Evolutionary conservation across 2,113 vertebrate genomes (phyloP), one percentile per base, ranked within the genome.

Genomic region (Girardinichthys multiradiatus): DNA sequence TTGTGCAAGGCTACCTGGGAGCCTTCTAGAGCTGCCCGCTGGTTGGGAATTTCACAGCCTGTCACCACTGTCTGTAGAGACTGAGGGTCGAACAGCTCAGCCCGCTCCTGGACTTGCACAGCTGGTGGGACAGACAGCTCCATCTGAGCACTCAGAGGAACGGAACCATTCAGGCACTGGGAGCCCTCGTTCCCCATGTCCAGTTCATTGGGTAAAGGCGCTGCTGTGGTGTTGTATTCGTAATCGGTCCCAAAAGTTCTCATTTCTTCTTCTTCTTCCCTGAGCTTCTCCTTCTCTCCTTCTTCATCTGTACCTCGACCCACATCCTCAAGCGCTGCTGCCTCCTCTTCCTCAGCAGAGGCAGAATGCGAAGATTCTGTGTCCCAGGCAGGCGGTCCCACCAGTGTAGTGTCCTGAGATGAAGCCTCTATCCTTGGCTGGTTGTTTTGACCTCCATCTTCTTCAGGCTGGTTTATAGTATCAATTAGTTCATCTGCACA

Each of bases 31-130:
- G 93, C 68, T 4, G 88, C 91, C 37, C 93, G 94, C 85, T 95
- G 92, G 86, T 91, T 72, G 58, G 95, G 88, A 51, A 96, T 83
- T 26, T 95, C 95, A 79, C 95, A 95, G 90, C 90, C 87, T 51
- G 89, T 84, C 72, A 95, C 95, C 66, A 95, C 94, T 1, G 94
- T 94, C 1, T 95, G 94, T 65, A 96, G 89, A 0, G 91, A 74
- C 76, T 95, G 95, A 24, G 94, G 88, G 77, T 95, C 93, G 64
- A 93, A 96, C 17, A 95, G 90, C 12, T 93, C 74, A 1, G 85
- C 80, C 1, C 93, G 92, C 15, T 91, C 90, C 0, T 91, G 89
- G 26, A 89, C 84, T 21, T 92, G 94, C 35, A 17, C 48, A 10
- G 48, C 21, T 5, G 74, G 64, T 2, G 77, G 79, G n/a, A 67